phyloP scores from a whole-genome alignment of 2,113 vertebrate genomes.

The Peromyscus polionotus region DNA sequence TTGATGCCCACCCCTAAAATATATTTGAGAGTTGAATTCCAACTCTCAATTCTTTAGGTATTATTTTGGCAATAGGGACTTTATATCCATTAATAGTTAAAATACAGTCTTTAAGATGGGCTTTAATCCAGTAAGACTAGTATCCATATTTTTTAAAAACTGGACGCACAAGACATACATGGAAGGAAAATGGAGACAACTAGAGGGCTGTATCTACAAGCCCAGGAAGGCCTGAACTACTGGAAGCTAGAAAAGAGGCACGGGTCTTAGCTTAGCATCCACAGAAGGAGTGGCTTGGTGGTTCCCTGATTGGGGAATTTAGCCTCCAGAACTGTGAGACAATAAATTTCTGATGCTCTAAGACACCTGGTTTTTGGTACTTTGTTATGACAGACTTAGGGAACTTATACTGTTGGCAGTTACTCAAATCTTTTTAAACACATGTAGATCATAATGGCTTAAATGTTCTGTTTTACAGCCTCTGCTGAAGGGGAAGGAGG shows the following conservation, averaged over 20 bases:
- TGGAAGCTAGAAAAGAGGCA: neutral
- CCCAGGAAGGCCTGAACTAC: neutral
- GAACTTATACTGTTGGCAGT: neutral
- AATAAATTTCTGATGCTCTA: neutral
- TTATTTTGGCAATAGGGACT: slow-evolving; percentile 41
- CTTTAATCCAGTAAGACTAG: neutral
- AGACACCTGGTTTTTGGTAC: neutral
- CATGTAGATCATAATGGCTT: neutral
- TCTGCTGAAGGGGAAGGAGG: neutral
- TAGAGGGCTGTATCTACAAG: neutral
- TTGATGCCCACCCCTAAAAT: neutral
- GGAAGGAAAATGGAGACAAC: neutral
- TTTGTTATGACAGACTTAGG: neutral
- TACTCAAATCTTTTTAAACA: slow-evolving; percentile 18
- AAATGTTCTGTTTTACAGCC: neutral
- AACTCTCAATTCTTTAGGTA: neutral
- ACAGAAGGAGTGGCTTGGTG: neutral
- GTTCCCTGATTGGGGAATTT: neutral
- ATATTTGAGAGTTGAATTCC: neutral
- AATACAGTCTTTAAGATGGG: neutral
- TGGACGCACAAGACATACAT: neutral
- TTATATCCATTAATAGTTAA: slow-evolving; percentile 16
- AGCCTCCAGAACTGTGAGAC: neutral
- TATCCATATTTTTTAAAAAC: neutral
- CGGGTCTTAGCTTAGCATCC: neutral